A percentile compares a stretch with the other conserved stretches of the same genome.
phyloP scores from a whole-genome alignment of 2,113 vertebrate species.

The Agelaius tricolor region DNA sequence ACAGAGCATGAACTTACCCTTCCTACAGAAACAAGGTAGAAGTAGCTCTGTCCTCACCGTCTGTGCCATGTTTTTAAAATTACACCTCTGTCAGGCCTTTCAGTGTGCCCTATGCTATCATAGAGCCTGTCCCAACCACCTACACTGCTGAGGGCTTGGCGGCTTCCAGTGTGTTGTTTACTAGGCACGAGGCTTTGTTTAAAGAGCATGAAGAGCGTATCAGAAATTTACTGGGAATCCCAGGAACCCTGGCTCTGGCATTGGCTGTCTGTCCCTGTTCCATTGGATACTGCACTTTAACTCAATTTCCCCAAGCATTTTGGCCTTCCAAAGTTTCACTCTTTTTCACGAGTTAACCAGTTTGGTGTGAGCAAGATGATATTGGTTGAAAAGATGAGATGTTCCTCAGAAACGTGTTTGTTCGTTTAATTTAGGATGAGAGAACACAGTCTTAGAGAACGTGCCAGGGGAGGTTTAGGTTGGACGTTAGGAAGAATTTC shows the following conservation, averaged over 20 bases:
- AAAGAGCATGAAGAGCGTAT: rapidly evolving
- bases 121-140: rapidly evolving
- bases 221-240: not conserved
- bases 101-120: rapidly evolving
- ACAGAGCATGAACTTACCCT: rapidly evolving
- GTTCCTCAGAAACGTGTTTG: not conserved
- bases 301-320: rapidly evolving
- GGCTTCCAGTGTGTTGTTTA: rapidly evolving
- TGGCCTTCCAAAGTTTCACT: not conserved
- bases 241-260: not conserved
- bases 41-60: not conserved
- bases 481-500: not conserved
- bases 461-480: not conserved
- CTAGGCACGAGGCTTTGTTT: not conserved
- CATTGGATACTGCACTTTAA: rapidly evolving
- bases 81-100: not conserved
- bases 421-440: not conserved
- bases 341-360: not conserved
- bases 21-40: not conserved
- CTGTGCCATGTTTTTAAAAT: rapidly evolving
- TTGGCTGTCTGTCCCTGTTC: rapidly evolving
- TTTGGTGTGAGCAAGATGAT: rapidly evolving
- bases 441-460: not conserved
- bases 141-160: rapidly evolving
- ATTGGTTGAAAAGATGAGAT: not conserved